Conservation (phyloP, 2,797 vertebrate genomes). For the Hozukius guyotensis region DNA sequence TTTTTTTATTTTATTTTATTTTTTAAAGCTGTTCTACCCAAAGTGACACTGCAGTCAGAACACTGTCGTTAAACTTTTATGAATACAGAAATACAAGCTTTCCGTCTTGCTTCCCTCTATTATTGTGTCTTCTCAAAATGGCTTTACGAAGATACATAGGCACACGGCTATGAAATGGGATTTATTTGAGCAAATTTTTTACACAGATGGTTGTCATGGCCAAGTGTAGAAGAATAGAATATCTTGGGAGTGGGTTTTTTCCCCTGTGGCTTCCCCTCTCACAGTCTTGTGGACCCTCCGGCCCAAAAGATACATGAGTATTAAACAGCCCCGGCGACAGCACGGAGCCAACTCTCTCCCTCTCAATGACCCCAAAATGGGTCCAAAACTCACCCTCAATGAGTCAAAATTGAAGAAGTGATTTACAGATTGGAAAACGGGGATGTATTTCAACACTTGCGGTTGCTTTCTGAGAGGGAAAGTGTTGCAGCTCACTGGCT, state of each 20-base stretch:
- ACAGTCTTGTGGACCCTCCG: constrained; percentile 81
- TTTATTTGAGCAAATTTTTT: constrained; percentile 64
- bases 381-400: constrained; percentile 29
- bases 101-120: constrained; percentile 33
- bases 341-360: constrained; percentile 77
- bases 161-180: constrained; percentile 75
- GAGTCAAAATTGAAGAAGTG: constrained; percentile 7
- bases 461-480: constrained; percentile 57
- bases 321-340: constrained; percentile 80
- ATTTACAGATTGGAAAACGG: background rate
- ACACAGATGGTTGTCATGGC: constrained; percentile 34
- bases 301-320: constrained; percentile 69
- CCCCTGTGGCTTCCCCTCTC: constrained; percentile 58
- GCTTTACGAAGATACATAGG: constrained; percentile 20
- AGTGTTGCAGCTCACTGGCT: constrained; percentile 69
- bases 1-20: constrained; percentile 38
- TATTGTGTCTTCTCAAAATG: constrained; percentile 42
- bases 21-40: constrained; percentile 38
- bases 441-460: constrained; percentile 7
- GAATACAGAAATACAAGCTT: constrained; percentile 39
- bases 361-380: constrained; percentile 39
- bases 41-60: constrained; percentile 54
- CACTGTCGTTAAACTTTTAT: constrained; percentile 70
- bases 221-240: constrained; percentile 28
- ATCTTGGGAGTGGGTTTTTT: constrained; percentile 31